Conservation (phyloP, 2,888 invertebrate genomes). For the Dasypogon diadema region DNA sequence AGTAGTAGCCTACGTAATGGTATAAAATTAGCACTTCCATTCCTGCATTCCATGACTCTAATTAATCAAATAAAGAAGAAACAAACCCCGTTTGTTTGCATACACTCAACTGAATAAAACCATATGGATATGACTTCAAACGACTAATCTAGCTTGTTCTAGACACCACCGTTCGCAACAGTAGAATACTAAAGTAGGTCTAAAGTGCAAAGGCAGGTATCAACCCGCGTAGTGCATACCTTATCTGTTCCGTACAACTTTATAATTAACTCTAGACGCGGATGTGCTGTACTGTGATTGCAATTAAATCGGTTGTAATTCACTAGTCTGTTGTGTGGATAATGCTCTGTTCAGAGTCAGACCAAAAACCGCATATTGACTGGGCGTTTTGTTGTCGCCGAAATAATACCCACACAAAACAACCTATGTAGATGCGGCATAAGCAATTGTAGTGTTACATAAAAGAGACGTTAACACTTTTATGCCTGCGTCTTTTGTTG, state of each 20-base stretch:
- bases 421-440: background rate
- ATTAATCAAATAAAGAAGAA: background rate
- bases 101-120: background rate
- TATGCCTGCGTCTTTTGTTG: conserved; percentile 6
- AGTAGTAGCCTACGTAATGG: too few relatives aligned
- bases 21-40: too few relatives aligned
- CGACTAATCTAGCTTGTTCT: background rate
- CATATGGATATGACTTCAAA: background rate
- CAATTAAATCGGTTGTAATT: conserved; percentile 27
- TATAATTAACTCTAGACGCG: conserved; percentile 26
- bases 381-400: background rate
- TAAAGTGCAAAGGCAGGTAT: conserved; percentile 2
- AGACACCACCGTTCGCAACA: too few relatives aligned
- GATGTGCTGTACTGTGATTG: conserved; percentile 16
- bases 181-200: conserved; percentile 2
- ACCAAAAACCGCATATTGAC: background rate
- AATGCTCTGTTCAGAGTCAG: background rate
- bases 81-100: background rate
- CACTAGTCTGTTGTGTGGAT: conserved; percentile 7
- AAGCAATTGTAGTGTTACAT: background rate
- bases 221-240: conserved; percentile 5
- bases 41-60: background rate
- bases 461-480: conserved; percentile 34
- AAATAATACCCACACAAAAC: background rate
- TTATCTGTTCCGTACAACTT: background rate